Conservation (phyloP, 2,797 vertebrate genomes). For the Phalloptychus januarius region DNA sequence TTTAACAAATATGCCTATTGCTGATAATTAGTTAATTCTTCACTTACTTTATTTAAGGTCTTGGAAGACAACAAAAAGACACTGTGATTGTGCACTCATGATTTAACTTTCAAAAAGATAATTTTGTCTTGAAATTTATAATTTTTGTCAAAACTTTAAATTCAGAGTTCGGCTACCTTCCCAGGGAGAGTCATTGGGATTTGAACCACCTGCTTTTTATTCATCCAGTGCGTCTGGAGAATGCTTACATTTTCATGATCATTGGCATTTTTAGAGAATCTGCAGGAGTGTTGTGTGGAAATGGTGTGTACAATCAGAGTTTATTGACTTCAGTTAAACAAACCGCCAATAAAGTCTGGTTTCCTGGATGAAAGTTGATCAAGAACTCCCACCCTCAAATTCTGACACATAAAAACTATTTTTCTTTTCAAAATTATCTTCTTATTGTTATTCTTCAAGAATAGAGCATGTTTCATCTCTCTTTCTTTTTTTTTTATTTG, state of each 20-base stretch:
- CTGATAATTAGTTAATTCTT: background rate
- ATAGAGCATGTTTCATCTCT: background rate
- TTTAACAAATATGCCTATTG: background rate
- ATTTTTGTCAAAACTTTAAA: background rate
- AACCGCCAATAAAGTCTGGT: background rate
- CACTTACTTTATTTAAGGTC: background rate
- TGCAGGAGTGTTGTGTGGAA: background rate
- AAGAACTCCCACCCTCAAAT: background rate
- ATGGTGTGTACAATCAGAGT: background rate
- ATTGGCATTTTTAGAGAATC: background rate
- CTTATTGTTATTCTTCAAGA: constrained; percentile 25
- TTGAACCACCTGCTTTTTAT: background rate
- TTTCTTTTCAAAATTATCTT: constrained; percentile 17
- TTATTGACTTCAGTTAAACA: background rate
- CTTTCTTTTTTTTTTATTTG: constrained; percentile 16
- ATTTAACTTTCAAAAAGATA: background rate
- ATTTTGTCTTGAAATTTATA: background rate
- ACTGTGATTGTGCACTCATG: background rate
- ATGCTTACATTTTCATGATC: background rate
- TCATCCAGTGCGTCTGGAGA: background rate
- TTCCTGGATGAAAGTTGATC: background rate
- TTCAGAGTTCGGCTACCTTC: background rate
- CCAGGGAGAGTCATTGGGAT: background rate
- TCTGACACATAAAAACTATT: background rate
- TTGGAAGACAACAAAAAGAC: background rate